These are phyloP conservation scores for Oncorhynchus gorbuscha DNA, from an alignment of 2,113 vertebrate species.

Conservation along the genomic window DNA sequence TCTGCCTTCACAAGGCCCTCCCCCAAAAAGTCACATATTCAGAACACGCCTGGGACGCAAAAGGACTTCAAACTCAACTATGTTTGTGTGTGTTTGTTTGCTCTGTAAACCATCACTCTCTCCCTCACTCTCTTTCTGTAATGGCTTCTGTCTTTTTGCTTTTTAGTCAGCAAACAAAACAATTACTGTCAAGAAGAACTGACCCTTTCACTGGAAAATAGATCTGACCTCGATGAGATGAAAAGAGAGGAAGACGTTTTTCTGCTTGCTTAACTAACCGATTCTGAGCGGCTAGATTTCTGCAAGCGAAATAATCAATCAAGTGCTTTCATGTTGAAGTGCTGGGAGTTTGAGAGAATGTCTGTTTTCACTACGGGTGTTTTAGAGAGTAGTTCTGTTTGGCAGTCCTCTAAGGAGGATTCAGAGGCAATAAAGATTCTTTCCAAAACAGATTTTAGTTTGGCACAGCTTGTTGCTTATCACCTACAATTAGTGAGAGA, in stretches of 20 bases:
- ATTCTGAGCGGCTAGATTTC: background rate
- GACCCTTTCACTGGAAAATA: background rate
- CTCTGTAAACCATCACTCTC: slow-evolving; percentile 21
- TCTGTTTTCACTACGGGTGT: slow-evolving; percentile 31
- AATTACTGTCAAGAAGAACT: background rate
- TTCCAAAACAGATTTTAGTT: background rate
- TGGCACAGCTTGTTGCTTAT: background rate
- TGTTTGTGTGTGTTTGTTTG: slow-evolving; percentile 5
- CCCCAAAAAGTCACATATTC: slow-evolving; percentile 20
- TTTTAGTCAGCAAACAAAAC: slow-evolving; percentile 17
- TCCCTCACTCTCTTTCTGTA: background rate
- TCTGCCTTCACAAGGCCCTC: slow-evolving; percentile 14
- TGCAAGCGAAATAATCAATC: background rate
- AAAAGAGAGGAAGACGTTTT: background rate
- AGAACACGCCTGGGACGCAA: slow-evolving; percentile 10
- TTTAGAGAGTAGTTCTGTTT: background rate
- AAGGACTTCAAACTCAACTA: slow-evolving; percentile 22
- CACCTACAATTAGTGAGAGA: background rate
- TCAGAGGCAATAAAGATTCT: slow-evolving; percentile 4
- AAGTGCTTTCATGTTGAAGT: background rate
- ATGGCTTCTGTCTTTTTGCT: background rate
- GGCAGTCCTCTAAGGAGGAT: background rate
- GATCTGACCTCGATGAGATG: slow-evolving; percentile 3
- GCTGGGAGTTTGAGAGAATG: slow-evolving; percentile 16
- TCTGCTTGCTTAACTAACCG: background rate